Percentiles rank a stretch among this genome's conserved stretches.
phyloP scores from a whole-genome alignment of 2,888 invertebrate genomes.

The Lochmaea capreae region DNA sequence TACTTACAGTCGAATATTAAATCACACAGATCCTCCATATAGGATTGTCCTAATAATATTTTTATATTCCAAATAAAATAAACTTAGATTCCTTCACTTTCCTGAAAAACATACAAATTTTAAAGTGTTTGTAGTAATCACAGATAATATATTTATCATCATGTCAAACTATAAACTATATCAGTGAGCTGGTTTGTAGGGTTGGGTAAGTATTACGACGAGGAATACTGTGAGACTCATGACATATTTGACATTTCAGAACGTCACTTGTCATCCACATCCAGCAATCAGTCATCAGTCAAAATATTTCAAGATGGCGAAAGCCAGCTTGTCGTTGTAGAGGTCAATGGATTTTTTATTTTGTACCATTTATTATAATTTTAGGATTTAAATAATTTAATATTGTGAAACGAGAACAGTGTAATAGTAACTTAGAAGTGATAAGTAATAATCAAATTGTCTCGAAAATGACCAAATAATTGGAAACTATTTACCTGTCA shows the following conservation, averaged over 20 bases:
- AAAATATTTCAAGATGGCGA: constrained; percentile 62
- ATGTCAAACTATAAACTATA: too few species aligned
- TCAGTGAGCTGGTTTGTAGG: too few species aligned
- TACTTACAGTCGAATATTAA: too few species aligned
- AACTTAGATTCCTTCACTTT: too few species aligned
- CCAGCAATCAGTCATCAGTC: not conserved
- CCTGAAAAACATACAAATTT: too few species aligned
- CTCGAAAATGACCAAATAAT: constrained; percentile 2
- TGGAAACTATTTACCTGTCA: constrained; percentile 14
- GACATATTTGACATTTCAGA: not conserved
- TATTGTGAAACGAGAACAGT: constrained; percentile 18
- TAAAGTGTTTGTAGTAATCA: too few species aligned
- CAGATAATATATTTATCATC: too few species aligned
- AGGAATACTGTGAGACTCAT: not conserved
- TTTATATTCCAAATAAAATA: too few species aligned
- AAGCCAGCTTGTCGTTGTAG: constrained; percentile 63
- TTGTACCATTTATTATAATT: constrained; percentile 46
- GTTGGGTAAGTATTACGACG: too few species aligned
- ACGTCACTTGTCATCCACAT: not conserved
- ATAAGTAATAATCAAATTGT: constrained; percentile 11
- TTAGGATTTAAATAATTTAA: constrained; percentile 26
- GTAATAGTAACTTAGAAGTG: constrained; percentile 14
- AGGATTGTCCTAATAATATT: too few species aligned
- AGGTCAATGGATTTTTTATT: constrained; percentile 52
- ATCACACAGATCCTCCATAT: too few species aligned